Evolutionary conservation across 2,797 vertebrate genomes (phyloP).

Genomic region (Neopelma chrysocephalum): DNA sequence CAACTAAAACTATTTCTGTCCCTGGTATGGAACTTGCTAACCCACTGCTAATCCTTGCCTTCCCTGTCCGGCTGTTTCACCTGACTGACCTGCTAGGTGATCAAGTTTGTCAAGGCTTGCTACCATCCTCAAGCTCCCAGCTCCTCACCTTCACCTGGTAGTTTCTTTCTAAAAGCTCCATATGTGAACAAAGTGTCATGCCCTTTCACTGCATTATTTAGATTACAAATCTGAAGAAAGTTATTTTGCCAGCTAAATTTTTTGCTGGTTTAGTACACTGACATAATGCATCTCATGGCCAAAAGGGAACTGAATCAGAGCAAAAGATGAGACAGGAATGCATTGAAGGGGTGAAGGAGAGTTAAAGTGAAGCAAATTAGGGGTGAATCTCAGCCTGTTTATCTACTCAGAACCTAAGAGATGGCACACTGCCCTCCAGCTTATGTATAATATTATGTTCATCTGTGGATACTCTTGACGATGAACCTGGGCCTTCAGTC

Average conservation of each 20-base stretch:
- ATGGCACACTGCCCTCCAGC: not conserved
- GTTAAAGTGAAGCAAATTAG: not conserved
- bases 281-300: not conserved
- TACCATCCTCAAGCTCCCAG: not conserved
- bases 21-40: not conserved
- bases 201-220: not conserved
- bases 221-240: not conserved
- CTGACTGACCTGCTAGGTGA: not conserved
- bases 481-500: not conserved
- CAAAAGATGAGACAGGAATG: not conserved
- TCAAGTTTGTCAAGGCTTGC: not conserved
- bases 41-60: not conserved
- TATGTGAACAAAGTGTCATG: not conserved
- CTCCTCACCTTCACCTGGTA: not conserved
- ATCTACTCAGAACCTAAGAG: not conserved
- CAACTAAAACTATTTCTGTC: not conserved
- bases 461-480: not conserved
- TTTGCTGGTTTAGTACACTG: not conserved
- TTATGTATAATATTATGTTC: not conserved
- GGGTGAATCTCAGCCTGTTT: not conserved
- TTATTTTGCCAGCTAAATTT: not conserved
- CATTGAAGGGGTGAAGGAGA: not conserved
- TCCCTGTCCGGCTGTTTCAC: not conserved
- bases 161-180: not conserved
- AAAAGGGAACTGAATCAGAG: not conserved